Conservation (phyloP, 2,888 invertebrate genomes). For the Lapara coniferarum region DNA sequence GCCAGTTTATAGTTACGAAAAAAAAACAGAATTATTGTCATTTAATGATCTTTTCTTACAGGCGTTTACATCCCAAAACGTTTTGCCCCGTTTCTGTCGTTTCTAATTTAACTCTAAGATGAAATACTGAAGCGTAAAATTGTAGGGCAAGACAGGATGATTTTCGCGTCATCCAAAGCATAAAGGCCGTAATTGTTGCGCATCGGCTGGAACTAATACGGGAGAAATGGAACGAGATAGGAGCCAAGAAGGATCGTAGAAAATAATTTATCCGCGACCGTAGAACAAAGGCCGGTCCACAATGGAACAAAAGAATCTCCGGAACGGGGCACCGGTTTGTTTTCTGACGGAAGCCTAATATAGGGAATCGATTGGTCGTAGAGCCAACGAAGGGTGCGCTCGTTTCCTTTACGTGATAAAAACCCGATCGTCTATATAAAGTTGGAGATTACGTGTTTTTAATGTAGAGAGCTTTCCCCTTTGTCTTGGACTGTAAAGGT, state of each 20-base stretch:
- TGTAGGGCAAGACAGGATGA: constrained; percentile 74
- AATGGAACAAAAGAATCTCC: constrained; percentile 78
- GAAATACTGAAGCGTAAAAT: constrained; percentile 77
- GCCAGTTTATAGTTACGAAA: neutral
- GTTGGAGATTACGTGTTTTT: constrained; percentile 38
- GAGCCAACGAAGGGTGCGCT: constrained; percentile 61
- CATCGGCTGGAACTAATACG: constrained; percentile 82
- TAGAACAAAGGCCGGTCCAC: constrained; percentile 77
- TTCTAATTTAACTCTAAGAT: constrained; percentile 70
- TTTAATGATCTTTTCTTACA: constrained; percentile 6
- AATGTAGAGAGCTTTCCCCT: constrained; percentile 26
- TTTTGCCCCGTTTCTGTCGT: constrained; percentile 52
- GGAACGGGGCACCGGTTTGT: constrained; percentile 68
- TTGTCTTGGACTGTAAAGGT: constrained; percentile 18
- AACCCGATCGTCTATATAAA: constrained; percentile 42
- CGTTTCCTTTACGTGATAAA: constrained; percentile 61
- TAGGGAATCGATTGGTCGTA: constrained; percentile 76
- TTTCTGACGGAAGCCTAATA: constrained; percentile 78
- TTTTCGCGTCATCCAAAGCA: constrained; percentile 80
- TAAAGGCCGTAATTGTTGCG: constrained; percentile 82
- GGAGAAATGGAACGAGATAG: constrained; percentile 81
- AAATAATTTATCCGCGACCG: constrained; percentile 80
- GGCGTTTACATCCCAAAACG: constrained; percentile 44
- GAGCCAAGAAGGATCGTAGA: constrained; percentile 78
- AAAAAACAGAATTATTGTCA: constrained; percentile 1